Percentiles rank a stretch among this genome's conserved stretches.
Evolutionary conservation across 2,888 invertebrate genomes (phyloP).

Genomic region (Stenodera caucasica): DNA sequence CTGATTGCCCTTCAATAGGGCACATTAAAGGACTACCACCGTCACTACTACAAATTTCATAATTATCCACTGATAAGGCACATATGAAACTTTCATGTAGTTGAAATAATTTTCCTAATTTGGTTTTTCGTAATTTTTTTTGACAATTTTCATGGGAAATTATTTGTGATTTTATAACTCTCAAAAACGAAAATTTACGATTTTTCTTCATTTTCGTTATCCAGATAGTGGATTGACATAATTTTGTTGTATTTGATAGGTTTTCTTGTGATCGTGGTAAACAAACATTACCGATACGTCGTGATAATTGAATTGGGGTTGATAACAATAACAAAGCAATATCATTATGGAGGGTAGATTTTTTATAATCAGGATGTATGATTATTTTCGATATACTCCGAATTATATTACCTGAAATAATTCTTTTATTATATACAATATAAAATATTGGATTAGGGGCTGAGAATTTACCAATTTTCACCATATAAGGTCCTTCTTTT

Average conservation of each 20-base stretch:
- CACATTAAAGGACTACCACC: conserved; percentile 67
- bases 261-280: neutral
- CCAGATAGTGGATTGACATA: neutral
- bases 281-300: neutral
- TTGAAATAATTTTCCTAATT: neutral
- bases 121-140: neutral
- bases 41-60: conserved; percentile 66
- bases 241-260: neutral
- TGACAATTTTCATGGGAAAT: neutral
- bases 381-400: neutral
- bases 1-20: conserved; percentile 57
- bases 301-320: neutral
- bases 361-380: neutral
- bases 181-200: neutral
- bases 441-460: no score
- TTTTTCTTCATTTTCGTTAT: neutral
- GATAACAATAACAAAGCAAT: neutral
- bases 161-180: neutral
- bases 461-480: conserved; percentile 7
- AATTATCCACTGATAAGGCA: conserved; percentile 48
- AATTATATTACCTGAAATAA: conserved; percentile 7
- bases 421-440: neutral
- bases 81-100: neutral
- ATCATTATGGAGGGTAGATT: conserved; percentile 4
- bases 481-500: neutral